Evolutionary conservation across 2,797 vertebrate species (phyloP), one percentile per base, ranked within the genome.

Genomic region (Hafferia zeledoni): DNA sequence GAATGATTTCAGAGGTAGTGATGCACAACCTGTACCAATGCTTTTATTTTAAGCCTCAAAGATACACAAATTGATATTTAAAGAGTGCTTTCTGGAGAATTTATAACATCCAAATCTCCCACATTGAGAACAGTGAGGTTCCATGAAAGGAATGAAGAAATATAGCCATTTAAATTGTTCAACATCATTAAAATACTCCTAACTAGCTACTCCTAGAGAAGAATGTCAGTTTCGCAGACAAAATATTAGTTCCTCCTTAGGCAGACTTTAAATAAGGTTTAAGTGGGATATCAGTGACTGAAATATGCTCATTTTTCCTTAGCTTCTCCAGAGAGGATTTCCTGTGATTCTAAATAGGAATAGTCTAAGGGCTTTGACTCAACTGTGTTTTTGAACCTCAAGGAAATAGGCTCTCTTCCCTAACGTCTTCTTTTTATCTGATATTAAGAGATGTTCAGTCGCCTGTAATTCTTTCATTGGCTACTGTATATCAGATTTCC

Each of bases 111-210:
- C 33, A 69, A 56, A 90, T 76, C 78, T 92, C 75, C 67, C 68
- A 82, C 37, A 44, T 22, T 89, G 63, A 72, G 44, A 96, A 92
- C 78, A 89, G 65, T 72, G 77, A 91, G 31, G n/a, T 79, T 92
- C 89, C 81, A 79, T 69, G 64, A 92, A 87, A 61, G 35, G 41
- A 88, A 67, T 65, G 30, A 89, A 87, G 70, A 93, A 92, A 90
- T 82, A 90, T 2, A 91, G 49, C 31, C 37, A 77, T 83, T 93
- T 86, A 81, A 90, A 80, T 77, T 53, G 44, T 74, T 83, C 76
- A 88, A 13, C n/a, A 43, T 80, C 78, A 89, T 92, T 94, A 94
- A 92, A 94, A 87, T 77, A 80, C 71, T 89, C 61, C 47, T 85
- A 91, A 85, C 71, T 60, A 93, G 75, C 27, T 93, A 79, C 24